A percentile compares a stretch with the other conserved stretches of the same genome.
phyloP scores from a whole-genome alignment of 2,888 invertebrate genomes.

The Heliconius ethilla region DNA sequence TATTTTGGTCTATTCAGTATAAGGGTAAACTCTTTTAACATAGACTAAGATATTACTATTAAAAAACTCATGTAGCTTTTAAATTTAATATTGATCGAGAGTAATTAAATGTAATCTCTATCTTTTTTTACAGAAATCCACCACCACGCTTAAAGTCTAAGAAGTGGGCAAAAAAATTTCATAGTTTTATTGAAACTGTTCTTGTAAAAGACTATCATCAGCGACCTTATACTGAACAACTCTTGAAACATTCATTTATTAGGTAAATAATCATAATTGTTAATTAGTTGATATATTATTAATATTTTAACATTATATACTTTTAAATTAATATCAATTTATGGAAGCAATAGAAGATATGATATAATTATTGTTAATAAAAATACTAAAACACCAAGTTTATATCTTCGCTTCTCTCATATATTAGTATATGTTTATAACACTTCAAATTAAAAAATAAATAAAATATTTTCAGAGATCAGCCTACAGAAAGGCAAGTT shows the following conservation, averaged over 20 bases:
- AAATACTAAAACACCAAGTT: too few species aligned
- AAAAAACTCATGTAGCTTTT: too few species aligned
- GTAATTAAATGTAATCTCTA: background rate
- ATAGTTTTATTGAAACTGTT: constrained; percentile 98
- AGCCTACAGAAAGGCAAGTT: constrained; percentile 98
- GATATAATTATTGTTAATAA: too few species aligned
- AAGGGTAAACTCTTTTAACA: too few species aligned
- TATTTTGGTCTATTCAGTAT: too few species aligned
- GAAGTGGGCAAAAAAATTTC: constrained; percentile 99
- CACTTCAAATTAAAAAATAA: background rate
- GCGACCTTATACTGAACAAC: constrained; percentile 98
- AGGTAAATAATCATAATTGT: constrained; percentile 62
- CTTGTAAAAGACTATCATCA: constrained; percentile 99
- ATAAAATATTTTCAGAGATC: constrained; percentile 84
- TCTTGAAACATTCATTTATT: constrained; percentile 98
- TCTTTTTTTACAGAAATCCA: constrained; percentile 86
- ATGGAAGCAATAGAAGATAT: too few species aligned
- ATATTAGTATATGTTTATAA: background rate
- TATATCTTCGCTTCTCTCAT: too few species aligned
- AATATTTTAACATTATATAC: background rate
- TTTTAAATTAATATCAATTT: too few species aligned
- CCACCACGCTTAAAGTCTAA: constrained; percentile 98
- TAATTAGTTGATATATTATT: background rate
- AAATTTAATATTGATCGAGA: background rate
- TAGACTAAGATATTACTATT: too few species aligned